Percentiles rank a stretch among this genome's conserved stretches.
phyloP scores from a whole-genome alignment of 2,888 invertebrate genomes.

The Monoplex corrugatus region DNA sequence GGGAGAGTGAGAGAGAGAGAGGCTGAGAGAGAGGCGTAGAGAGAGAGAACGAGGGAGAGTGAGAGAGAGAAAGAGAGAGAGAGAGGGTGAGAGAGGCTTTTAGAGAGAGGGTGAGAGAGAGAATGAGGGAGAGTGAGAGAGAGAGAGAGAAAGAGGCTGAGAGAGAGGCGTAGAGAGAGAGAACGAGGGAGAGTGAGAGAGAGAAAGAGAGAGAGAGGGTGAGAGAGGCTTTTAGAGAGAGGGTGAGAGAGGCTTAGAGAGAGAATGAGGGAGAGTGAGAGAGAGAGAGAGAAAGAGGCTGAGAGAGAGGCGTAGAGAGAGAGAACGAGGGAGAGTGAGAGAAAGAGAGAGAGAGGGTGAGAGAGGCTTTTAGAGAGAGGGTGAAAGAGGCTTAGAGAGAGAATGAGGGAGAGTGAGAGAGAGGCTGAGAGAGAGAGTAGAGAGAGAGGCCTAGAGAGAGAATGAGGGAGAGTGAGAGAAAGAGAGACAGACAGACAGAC shows the following conservation, averaged over 20 bases:
- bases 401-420: too few species aligned
- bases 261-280: too few species aligned
- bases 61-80: not conserved
- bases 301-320: too few species aligned
- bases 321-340: too few species aligned
- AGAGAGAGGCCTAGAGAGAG: too few species aligned
- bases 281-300: too few species aligned
- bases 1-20: not conserved
- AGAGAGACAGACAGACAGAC: too few species aligned
- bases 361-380: not conserved
- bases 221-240: not conserved
- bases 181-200: not conserved
- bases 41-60: slow-evolving; percentile 55
- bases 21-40: not conserved
- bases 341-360: not conserved
- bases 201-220: not conserved
- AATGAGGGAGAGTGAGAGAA: too few species aligned
- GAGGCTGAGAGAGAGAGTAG: too few species aligned
- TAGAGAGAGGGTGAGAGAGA: not conserved
- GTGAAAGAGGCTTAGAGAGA: too few species aligned
- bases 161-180: not conserved
- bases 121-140: not conserved
- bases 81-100: not conserved
- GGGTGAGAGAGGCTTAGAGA: too few species aligned
- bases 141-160: slow-evolving; percentile 9